Conservation (phyloP, 2,113 vertebrate species). For the Ammodytes dubius region DNA sequence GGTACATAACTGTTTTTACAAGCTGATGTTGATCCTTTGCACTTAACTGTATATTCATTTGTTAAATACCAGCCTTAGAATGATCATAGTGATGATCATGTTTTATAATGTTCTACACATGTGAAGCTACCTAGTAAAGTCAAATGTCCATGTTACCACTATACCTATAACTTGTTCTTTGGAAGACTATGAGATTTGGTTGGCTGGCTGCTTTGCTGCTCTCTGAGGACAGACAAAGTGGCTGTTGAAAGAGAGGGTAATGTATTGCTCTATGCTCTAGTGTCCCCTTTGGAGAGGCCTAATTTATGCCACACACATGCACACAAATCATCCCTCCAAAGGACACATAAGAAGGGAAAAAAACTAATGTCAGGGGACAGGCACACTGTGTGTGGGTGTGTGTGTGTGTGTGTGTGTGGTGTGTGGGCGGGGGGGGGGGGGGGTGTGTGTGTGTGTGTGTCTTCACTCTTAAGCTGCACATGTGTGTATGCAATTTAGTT, state of each 20-base stretch:
- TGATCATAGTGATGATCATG: no score
- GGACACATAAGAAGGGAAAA: constrained; percentile 55
- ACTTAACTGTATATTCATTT: no score
- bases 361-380: constrained; percentile 49
- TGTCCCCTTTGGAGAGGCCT: constrained; percentile 34
- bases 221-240: constrained; percentile 28
- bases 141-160: no score
- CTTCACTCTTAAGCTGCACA: no score
- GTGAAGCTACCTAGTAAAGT: no score
- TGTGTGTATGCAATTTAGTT: not conserved
- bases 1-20: no score
- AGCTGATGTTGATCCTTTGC: no score
- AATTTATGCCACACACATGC: constrained; percentile 45
- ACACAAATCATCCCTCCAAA: constrained; percentile 52
- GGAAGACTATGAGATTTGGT: constrained; percentile 3
- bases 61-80: no score
- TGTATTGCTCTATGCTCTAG: constrained; percentile 55
- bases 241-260: constrained; percentile 64
- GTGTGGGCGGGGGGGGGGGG: not conserved
- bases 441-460: constrained; percentile 11
- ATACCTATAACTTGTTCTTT: not conserved
- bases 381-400: not conserved
- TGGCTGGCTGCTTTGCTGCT: not conserved
- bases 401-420: constrained; percentile 15
- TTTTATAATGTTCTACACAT: no score